Conservation (phyloP, 30 jellyfish, hydroid and myxozoan genomes). For the Pelagia noctiluca region DNA sequence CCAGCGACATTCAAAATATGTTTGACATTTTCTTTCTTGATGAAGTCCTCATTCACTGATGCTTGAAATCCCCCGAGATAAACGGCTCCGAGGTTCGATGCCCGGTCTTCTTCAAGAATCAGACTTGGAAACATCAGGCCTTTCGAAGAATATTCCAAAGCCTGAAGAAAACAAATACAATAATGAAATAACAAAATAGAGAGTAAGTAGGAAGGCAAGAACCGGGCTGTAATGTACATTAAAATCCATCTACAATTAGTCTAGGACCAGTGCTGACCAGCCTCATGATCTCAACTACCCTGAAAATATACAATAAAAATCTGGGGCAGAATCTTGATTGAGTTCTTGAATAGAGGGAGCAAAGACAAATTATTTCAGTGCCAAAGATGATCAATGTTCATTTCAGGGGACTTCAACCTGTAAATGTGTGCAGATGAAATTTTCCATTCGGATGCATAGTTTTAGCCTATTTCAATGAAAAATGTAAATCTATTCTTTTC, state of each 20-base stretch:
- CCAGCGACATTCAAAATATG: slow-evolving; percentile 85
- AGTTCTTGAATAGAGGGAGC: neutral
- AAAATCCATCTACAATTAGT: neutral
- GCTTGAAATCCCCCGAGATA: slow-evolving; percentile 94
- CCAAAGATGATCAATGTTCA: too few relatives aligned
- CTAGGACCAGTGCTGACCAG: neutral
- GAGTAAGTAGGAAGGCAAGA: neutral
- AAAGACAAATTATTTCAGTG: too few relatives aligned
- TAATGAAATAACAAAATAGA: too few relatives aligned
- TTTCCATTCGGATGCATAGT: too few relatives aligned
- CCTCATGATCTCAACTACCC: too few relatives aligned
- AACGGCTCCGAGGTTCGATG: slow-evolving; percentile 51
- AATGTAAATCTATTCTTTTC: too few relatives aligned
- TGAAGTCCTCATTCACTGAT: slow-evolving; percentile 61
- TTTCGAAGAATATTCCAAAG: slow-evolving; percentile 81
- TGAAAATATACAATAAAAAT: too few relatives aligned
- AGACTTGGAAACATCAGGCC: slow-evolving; percentile 75
- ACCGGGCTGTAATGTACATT: neutral
- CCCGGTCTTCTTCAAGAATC: slow-evolving; percentile 47
- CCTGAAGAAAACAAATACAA: slow-evolving; percentile 42
- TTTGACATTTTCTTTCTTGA: slow-evolving; percentile 54
- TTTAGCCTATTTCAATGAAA: too few relatives aligned
- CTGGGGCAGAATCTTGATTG: too few relatives aligned
- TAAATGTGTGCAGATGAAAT: too few relatives aligned
- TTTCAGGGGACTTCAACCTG: too few relatives aligned